Base-by-base conservation (phyloP, 2,888 invertebrate genomes). In the Cephus spinipes region DNA sequence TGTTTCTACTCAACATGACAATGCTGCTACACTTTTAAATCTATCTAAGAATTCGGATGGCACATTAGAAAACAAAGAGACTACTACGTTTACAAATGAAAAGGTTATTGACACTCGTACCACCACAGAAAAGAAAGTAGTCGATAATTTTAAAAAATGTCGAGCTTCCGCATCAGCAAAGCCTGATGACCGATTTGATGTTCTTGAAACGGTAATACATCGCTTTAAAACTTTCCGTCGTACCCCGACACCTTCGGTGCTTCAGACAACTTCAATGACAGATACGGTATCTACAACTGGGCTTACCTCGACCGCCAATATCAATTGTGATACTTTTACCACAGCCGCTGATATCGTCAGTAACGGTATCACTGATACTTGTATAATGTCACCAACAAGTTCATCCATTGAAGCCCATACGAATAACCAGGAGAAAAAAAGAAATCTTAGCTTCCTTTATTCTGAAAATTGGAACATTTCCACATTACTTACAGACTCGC, bases 1-100 rank as follows among this genome's bases (percentile, higher is more conserved):
- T 31, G 31, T 76, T 23, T 79, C 77, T 71, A 77, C 82, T 40
- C 35, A 74, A n/a, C 33, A 71, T 30, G 4, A 31, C 31, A 32
- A 32, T 71, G 71, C 4, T 12, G 71, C 71, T 31, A 12, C 0
- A 31, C 6, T 15, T 15, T 32, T 32, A 32, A 32, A 71, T 11
- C 1, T 12, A 31, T 71, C 4, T 31, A 71, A 71, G 32, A 32
- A n/a, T 32, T n/a, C 71, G 4, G 32, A 30, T 15, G 71, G 3
- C 30, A 11, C 31, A 11, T 32, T 12, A 32, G 31, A 71, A 71
- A 32, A 32, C 6, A 31, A 15, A 15, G 32, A 71, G 11, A 11
- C 32, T 32, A 32, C 30, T 31, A 31, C 12, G 31, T 31, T 1
- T n/a, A 71, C 31, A 32, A 71, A n/a, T 15, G 31, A 71, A 30